Base-by-base conservation (phyloP, 2,797 vertebrate species). In the Scarus forsteni region DNA sequence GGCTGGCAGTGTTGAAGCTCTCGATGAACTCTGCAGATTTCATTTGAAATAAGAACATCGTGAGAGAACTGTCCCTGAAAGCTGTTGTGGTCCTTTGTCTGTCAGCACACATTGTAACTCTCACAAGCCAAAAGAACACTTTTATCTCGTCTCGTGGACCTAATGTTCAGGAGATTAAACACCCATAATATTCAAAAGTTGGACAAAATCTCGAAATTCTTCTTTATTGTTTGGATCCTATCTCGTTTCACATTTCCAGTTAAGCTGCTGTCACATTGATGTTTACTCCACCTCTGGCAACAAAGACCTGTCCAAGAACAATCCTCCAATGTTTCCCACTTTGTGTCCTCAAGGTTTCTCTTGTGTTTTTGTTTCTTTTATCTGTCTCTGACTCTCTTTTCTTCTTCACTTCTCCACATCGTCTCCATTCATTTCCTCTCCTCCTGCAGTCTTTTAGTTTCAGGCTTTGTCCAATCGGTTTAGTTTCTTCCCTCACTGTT, bases 341-440 rank as follows among this genome's bases (percentile, higher is more conserved):
- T 42, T 35, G n/a, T 76, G 38, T 73, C 72, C 75, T 73, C 45
- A 61, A 60, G 65, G 8, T 65, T 70, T 60, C 35, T 54, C 38
- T 50, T 18, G 13, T 48, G 38, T 12, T 42, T 60, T 15, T 48
- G 38, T 10, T 38, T 60, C 18, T 48, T 15, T 27, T 40, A 9
- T 19, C 9, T 14, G 8, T 42, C 38, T 55, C 18, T 14, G 7
- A 39, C 6, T 36, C 55, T 39, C 11, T 39, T 50, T 65, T 59
- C n/a, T 42, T 61, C 11, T 8, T 51, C 45, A 38, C 19, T 53
- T n/a, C 1, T 35, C 18, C 14, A n/a, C 13, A 9, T 63, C 44
- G 40, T 50, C 12, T 34, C 49, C 15, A 3, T 16, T 69, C 15
- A 60, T 73, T 61, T 59, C 18, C 44, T 42, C 15, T 38, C 7